Percentiles rank a stretch among this genome's conserved stretches.
These are phyloP conservation scores for Tetranychus piercei DNA, from an alignment of 2,888 invertebrate genomes.

Conservation along the genomic window DNA sequence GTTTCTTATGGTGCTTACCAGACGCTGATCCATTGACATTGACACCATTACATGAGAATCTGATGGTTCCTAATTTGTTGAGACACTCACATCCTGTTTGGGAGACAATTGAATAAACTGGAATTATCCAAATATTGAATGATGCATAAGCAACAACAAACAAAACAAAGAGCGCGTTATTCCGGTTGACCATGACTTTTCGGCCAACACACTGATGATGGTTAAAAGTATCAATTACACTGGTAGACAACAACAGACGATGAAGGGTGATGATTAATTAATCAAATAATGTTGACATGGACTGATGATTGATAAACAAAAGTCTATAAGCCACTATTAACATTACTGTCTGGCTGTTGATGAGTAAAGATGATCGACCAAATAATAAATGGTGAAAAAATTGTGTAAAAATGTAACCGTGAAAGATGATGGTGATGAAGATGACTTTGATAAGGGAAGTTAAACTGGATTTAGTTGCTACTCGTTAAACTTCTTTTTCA, in stretches of 20 bases:
- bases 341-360: not conserved
- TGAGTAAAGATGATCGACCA: not conserved
- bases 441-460: not conserved
- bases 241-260: not conserved
- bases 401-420: not conserved
- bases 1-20: not conserved
- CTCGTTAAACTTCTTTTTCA: not conserved
- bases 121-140: not conserved
- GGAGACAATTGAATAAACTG: not conserved
- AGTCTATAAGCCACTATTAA: not conserved
- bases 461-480: not conserved
- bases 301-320: not conserved
- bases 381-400: not conserved
- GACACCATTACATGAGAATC: conserved; percentile 2
- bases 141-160: not conserved
- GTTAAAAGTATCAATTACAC: not conserved
- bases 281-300: not conserved
- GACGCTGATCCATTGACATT: conserved; percentile 9
- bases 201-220: not conserved
- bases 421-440: not conserved
- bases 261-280: not conserved
- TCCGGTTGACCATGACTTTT: not conserved
- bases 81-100: conserved; percentile 7
- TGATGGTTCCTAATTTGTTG: conserved; percentile 5
- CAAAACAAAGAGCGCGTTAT: not conserved